phyloP scores from a whole-genome alignment of 1,140 invertebrate species.

The Formica selysi region DNA sequence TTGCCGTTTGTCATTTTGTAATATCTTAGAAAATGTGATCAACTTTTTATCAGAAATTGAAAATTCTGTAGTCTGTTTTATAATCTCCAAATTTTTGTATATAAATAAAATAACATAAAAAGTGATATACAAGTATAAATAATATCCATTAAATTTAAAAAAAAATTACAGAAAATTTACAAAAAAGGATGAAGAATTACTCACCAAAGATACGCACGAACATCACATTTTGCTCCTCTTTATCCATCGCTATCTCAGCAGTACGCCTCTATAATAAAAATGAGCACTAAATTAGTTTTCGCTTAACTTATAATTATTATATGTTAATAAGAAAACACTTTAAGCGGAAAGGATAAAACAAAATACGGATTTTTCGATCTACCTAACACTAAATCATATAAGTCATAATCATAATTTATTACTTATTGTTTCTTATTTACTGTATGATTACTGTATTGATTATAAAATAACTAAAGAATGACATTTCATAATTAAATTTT shows the following conservation, averaged over 20 bases:
- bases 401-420: too few relatives aligned
- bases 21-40: too few relatives aligned
- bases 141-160: neutral
- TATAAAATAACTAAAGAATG: too few relatives aligned
- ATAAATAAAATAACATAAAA: too few relatives aligned
- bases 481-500: too few relatives aligned
- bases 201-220: constrained; percentile 79
- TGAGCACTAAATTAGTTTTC: constrained; percentile 54
- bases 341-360: neutral
- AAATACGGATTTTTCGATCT: neutral
- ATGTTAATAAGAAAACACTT: neutral
- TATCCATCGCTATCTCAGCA: constrained; percentile 76
- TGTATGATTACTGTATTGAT: too few relatives aligned
- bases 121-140: neutral
- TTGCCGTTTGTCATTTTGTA: too few relatives aligned
- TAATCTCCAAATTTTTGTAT: too few relatives aligned
- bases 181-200: constrained; percentile 20
- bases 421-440: too few relatives aligned
- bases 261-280: constrained; percentile 77
- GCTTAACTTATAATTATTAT: constrained; percentile 6
- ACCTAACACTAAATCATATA: neutral
- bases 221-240: constrained; percentile 75
- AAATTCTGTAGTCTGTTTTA: too few relatives aligned
- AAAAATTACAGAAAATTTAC: neutral
- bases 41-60: too few relatives aligned